A percentile compares a stretch with the other conserved stretches of the same genome.
Evolutionary conservation across 2,888 invertebrate species (phyloP).

Genomic region (Temnothorax rugatulus): DNA sequence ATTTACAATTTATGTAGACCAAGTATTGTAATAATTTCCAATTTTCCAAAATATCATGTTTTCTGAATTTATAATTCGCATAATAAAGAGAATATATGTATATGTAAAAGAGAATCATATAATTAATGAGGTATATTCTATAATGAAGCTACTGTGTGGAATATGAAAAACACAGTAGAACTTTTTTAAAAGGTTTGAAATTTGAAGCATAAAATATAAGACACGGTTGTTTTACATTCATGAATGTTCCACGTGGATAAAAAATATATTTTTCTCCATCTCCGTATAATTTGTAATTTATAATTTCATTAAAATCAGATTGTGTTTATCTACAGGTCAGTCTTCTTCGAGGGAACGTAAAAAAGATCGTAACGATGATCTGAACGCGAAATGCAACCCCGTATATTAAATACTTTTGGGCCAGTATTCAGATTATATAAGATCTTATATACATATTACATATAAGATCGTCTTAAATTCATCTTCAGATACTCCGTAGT

Average conservation of each 20-base stretch:
- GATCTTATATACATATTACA: too few species aligned
- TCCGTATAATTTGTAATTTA: not conserved
- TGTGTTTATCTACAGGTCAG: not conserved
- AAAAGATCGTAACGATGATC: not conserved
- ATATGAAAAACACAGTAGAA: not conserved
- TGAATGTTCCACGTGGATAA: not conserved
- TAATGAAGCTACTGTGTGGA: conserved; percentile 1
- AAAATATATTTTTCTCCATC: not conserved
- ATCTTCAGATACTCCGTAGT: too few species aligned
- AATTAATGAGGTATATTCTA: conserved; percentile 8
- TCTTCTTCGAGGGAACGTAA: not conserved
- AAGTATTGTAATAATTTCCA: not conserved
- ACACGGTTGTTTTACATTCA: not conserved
- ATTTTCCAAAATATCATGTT: conserved; percentile 8
- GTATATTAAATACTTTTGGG: not conserved
- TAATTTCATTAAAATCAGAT: conserved; percentile 20
- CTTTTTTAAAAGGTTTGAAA: conserved; percentile 1
- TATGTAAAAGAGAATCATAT: conserved; percentile 21
- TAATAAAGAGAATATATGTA: not conserved
- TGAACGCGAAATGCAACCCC: not conserved
- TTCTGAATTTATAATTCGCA: not conserved
- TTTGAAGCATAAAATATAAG: not conserved
- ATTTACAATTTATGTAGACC: not conserved
- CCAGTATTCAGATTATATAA: too few species aligned
- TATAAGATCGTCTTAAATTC: too few species aligned